Base-by-base conservation (phyloP, 2,888 invertebrate genomes). In the Piscicola geometra region DNA sequence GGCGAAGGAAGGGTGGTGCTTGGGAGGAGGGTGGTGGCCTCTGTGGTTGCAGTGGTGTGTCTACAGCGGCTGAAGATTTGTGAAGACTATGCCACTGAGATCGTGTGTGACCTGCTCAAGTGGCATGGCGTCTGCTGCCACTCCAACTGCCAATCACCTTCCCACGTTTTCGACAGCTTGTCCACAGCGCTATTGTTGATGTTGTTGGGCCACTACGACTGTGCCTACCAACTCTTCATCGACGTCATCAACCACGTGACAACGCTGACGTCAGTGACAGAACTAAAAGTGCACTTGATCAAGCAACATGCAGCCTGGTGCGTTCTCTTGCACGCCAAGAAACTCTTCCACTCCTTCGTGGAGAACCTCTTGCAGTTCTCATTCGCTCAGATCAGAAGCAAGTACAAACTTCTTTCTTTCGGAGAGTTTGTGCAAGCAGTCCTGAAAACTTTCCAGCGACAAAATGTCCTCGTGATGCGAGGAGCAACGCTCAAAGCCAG, bases 361-460 rank as follows among this genome's bases (percentile, higher is more conserved):
- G 25, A 18, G 32, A 18, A 21, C 0, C 1, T 69, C 12, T 3
- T 32, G 18, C 33, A 69, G 25, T 33, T 21, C n/a, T n/a, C 69
- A 9, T 69, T 32, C 69, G 30, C 35, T 12, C n/a, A 69, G 21
- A 33, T 69, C 33, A 28, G 35, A 21, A 32, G 33, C n/a, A 69
- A 30, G 33, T 69, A 33, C 35, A 30, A 35, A 1, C 35, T 69
- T 33, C 33, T 69, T 32, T 32, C 69, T 1, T 33, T 32, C n/a
- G 69, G 18, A n/a, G 69, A 69, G 33, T 69, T 69, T 33, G n/a
- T 69, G 21, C 18, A 32, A 69, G 33, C 33, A 69, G 35, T 69
- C 9, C 21, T 30, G 3, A 64, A 21, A 64, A 21, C 9, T 12
- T n/a, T 64, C 21, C 25, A 30, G 15, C 15, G 18, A 69, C 25